Evolutionary conservation across 2,888 invertebrate genomes (phyloP).

Genomic region (Oligia strigilis): DNA sequence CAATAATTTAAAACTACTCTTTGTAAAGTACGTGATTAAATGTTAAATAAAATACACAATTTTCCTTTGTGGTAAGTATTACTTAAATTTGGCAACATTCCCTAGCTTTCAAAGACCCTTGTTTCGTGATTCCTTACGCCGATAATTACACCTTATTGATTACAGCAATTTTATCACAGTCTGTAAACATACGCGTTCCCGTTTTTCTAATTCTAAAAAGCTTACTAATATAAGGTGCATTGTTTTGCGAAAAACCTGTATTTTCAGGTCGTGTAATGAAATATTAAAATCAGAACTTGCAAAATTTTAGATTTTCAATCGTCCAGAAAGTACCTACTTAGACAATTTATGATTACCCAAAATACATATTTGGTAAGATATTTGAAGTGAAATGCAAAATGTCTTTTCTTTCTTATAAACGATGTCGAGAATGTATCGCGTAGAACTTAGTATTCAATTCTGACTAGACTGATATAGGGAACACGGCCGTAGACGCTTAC

Average conservation of each 20-base stretch:
- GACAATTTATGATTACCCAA: not conserved
- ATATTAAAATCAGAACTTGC: not conserved
- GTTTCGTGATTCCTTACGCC: constrained; percentile 45
- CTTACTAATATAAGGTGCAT: constrained; percentile 38
- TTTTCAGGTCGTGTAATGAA: not conserved
- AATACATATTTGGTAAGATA: constrained; percentile 4
- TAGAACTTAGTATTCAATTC: constrained; percentile 53
- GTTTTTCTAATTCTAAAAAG: constrained; percentile 29
- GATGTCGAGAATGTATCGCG: constrained; percentile 48
- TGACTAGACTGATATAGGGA: constrained; percentile 51
- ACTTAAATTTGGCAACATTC: constrained; percentile 59
- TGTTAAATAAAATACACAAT: constrained; percentile 25
- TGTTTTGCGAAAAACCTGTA: constrained; percentile 21
- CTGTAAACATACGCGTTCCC: constrained; percentile 69
- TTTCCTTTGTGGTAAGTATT: constrained; percentile 17
- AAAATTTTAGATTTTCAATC: not conserved
- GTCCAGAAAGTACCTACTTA: not conserved
- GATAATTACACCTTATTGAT: constrained; percentile 71
- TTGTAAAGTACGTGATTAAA: constrained; percentile 39
- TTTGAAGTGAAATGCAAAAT: constrained; percentile 39
- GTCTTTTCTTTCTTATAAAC: constrained; percentile 32
- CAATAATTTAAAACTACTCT: constrained; percentile 43
- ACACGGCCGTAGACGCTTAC: constrained; percentile 30
- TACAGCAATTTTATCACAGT: constrained; percentile 81
- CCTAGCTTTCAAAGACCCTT: constrained; percentile 20